Base-by-base conservation (phyloP, 2,113 vertebrate genomes). In the Prinia subflava region DNA sequence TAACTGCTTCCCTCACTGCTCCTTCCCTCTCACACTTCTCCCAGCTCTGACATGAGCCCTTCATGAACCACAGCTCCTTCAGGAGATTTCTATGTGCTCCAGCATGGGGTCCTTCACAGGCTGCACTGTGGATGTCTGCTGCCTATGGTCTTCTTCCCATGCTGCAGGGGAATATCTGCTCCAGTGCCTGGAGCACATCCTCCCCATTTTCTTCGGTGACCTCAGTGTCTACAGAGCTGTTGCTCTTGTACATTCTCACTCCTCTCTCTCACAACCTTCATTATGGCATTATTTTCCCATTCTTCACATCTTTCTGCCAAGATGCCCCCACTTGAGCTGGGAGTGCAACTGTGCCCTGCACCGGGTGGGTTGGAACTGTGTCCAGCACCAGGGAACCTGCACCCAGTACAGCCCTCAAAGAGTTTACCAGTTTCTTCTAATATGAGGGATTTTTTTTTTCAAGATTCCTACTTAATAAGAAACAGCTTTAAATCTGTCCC, bases 291-390 rank as follows among this genome's bases (percentile, higher is more conserved):
- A 63, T n/a, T 85, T 55, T 2, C 13, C 11, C 10, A 69, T 53
- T 57, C 19, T 55, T 49, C 46, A n/a, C 25, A 11, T 1, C 0
- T 28, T 87, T 69, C 13, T 41, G 22, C 11, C 2, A 3, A 47
- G 24, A 22, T 14, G 2, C 7, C 25, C 5, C 25, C 25, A 20
- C 15, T 5, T 8, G 20, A 6, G n/a, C 35, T 53, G 8, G 1
- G 6, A 15, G 20, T 23, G 30, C 4, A 13, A n/a, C 23, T 4
- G 1, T 73, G 42, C 15, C 14, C 9, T 35, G 14, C 0, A 0
- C 6, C 1, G 4, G 8, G 20, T 55, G 1, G 2, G 5, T 3
- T 35, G 59, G 55, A 89, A 37, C 8, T 52, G 44, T 65, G 55
- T 47, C 50, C 1, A 6, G 53, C 41, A 16, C 20, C 47, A 42